phyloP scores from a whole-genome alignment of 1,140 invertebrate species.

The Drosophila takahashii region DNA sequence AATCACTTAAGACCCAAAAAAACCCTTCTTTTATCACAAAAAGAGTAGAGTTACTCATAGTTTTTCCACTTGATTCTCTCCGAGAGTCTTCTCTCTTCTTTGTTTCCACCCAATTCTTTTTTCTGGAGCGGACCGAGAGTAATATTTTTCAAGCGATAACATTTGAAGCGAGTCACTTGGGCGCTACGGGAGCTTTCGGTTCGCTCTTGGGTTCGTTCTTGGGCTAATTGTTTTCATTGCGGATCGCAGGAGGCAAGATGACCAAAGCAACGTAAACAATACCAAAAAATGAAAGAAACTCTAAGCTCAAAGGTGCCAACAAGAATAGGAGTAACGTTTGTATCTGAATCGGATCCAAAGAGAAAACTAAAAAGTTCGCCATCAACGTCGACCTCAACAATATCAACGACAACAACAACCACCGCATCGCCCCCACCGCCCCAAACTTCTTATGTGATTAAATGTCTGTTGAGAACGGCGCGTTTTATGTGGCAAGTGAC shows the following conservation, averaged over 20 bases:
- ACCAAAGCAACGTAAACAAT: slow-evolving; percentile 59
- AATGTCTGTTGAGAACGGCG: slow-evolving; percentile 80
- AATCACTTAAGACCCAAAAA: neutral
- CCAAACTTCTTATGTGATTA: slow-evolving; percentile 74
- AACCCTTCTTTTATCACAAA: neutral
- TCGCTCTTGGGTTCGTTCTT: slow-evolving; percentile 28
- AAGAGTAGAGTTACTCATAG: neutral
- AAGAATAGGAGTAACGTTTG: slow-evolving; percentile 42
- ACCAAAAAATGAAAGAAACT: slow-evolving; percentile 78
- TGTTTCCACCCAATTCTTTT: neutral
- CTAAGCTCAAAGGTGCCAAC: slow-evolving; percentile 69
- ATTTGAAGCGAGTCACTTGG: slow-evolving; percentile 19
- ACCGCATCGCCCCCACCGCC: slow-evolving; percentile 13
- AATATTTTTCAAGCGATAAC: slow-evolving; percentile 9
- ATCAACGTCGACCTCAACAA: slow-evolving; percentile 22
- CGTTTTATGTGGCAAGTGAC: slow-evolving; percentile 85
- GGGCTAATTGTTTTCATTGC: slow-evolving; percentile 4
- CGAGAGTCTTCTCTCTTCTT: neutral
- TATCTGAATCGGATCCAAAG: slow-evolving; percentile 37
- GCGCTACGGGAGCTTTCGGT: slow-evolving; percentile 6
- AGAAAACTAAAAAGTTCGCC: slow-evolving; percentile 22
- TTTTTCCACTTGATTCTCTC: neutral
- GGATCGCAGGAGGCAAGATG: slow-evolving; percentile 36
- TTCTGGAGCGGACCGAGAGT: neutral
- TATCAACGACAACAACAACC: slow-evolving; percentile 28